Evolutionary conservation across 2,113 vertebrate genomes (phyloP).

Genomic region (Cyanoramphus novaezelandiae): DNA sequence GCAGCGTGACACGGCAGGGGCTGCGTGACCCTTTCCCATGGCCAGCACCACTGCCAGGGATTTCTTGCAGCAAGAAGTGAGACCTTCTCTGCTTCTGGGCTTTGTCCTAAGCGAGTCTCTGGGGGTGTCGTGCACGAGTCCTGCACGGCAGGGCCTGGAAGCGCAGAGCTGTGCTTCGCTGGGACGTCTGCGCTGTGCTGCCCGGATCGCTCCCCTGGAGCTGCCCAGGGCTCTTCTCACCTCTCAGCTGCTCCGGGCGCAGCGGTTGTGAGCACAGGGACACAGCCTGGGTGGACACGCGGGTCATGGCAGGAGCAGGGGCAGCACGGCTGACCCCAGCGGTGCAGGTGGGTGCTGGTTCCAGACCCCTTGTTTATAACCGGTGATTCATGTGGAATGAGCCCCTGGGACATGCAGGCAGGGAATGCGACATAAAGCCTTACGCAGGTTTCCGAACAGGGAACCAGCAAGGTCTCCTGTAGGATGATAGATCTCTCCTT

Average conservation of each 20-base stretch:
- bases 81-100: background rate
- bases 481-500: conserved; percentile 32
- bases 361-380: background rate
- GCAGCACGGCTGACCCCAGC: fast-evolving
- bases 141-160: background rate
- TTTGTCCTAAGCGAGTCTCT: background rate
- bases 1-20: fast-evolving
- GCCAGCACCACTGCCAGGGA: background rate
- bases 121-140: fast-evolving
- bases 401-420: background rate
- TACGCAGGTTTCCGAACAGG: background rate
- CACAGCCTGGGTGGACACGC: background rate
- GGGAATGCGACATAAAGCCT: background rate
- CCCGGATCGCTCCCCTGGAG: background rate
- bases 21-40: background rate
- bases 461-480: conserved; percentile 13
- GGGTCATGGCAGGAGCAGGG: fast-evolving
- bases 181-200: background rate
- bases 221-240: background rate
- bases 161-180: fast-evolving
- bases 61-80: background rate
- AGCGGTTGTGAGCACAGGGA: fast-evolving
- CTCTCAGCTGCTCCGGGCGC: background rate
- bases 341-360: fast-evolving
- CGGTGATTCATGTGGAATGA: background rate